A percentile compares a stretch with the other conserved stretches of the same genome.
Conservation (phyloP, 1,140 invertebrate genomes). For the Drosophila parabipectinata region DNA sequence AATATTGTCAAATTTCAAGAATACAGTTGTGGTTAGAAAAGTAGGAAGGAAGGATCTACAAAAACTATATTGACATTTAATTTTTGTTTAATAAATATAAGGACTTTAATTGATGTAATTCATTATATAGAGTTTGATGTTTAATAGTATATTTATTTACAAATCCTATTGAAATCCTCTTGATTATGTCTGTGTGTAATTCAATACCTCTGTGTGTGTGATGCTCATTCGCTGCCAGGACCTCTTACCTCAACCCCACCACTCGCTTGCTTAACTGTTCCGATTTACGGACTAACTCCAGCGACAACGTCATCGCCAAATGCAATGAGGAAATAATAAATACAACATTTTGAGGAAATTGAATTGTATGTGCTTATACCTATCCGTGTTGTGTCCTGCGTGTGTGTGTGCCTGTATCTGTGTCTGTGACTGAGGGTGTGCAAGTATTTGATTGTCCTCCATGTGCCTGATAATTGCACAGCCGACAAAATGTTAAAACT, state of each 20-base stretch:
- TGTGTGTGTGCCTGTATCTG: conserved; percentile 53
- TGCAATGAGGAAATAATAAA: conserved; percentile 83
- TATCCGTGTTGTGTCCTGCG: conserved; percentile 27
- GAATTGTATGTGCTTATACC: conserved; percentile 74
- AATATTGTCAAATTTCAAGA: conserved; percentile 79
- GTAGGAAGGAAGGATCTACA: neutral
- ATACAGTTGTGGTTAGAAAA: conserved; percentile 16
- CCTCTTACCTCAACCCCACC: conserved; percentile 1
- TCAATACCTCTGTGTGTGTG: neutral
- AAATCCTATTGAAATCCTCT: neutral
- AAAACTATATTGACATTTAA: no score
- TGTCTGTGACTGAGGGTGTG: conserved; percentile 14
- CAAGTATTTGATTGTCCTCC: conserved; percentile 39
- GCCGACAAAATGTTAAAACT: conserved; percentile 41
- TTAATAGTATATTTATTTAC: no score
- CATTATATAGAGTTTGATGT: neutral
- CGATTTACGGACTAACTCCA: conserved; percentile 75
- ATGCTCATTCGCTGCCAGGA: neutral
- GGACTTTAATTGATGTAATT: no score
- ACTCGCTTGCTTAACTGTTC: conserved; percentile 62
- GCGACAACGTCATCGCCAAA: conserved; percentile 49
- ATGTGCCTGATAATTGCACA: conserved; percentile 30
- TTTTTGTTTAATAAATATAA: no score
- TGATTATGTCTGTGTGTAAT: neutral
- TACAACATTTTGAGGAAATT: conserved; percentile 82